These are phyloP conservation scores for Aurelia sp. DNA, from an alignment of 30 jellyfish, hydroid and myxozoan genomes.

Conservation along the genomic window DNA sequence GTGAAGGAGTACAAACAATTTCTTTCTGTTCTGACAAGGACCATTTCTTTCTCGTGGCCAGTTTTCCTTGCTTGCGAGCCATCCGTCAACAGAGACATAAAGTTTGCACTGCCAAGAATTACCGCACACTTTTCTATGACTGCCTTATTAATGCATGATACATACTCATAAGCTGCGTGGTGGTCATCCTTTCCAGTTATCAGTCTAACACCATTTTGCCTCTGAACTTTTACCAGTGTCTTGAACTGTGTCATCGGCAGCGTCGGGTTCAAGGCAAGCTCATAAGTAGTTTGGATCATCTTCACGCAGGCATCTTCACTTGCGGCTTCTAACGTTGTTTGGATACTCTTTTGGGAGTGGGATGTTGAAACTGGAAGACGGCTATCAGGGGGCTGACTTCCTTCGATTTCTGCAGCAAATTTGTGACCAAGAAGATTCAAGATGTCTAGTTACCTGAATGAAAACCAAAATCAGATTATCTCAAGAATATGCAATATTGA, in stretches of 20 bases:
- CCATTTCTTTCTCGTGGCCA: conserved; percentile 28
- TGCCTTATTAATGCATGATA: conserved; percentile 4
- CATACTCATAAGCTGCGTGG: conserved; percentile 12
- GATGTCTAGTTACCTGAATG: neutral
- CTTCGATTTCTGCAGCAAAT: conserved; percentile 14
- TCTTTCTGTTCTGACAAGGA: conserved; percentile 21
- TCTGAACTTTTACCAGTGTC: conserved; percentile 54
- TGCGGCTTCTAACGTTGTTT: neutral
- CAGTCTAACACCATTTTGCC: conserved; percentile 55
- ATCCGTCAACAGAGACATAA: conserved; percentile 58
- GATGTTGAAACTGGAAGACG: neutral
- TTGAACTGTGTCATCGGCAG: conserved; percentile 52
- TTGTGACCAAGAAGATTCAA: conserved; percentile 19
- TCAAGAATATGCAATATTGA: too few relatives aligned
- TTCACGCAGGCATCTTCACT: conserved; percentile 43
- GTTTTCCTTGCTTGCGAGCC: conserved; percentile 72
- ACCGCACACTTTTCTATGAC: conserved; percentile 44
- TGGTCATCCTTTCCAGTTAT: conserved; percentile 17
- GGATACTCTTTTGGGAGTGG: neutral
- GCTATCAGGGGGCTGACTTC: neutral
- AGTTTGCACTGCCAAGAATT: conserved; percentile 27
- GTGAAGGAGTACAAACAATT: neutral
- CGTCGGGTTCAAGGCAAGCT: conserved; percentile 39
- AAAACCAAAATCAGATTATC: too few relatives aligned
- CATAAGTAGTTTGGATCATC: conserved; percentile 48